Base-by-base conservation (phyloP, 2,113 vertebrate genomes). In the Triplophysa rosa region DNA sequence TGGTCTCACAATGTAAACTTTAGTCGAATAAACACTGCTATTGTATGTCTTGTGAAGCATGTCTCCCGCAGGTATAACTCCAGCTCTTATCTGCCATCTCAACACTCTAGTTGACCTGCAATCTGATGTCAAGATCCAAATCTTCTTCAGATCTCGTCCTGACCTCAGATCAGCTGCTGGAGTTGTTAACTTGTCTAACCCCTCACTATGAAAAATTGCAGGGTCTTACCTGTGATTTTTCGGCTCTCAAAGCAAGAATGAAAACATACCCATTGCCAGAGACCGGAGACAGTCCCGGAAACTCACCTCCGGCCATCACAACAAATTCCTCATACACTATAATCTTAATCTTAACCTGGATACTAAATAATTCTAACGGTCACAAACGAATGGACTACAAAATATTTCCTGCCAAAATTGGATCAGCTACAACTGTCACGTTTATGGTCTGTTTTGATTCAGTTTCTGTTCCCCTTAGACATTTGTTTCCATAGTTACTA, bases 271-370 rank as follows among this genome's bases (percentile, higher is more conserved):
- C 61, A 73, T 74, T 76, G 21, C 71, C 37, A 74, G 54, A 58
- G 69, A 71, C 69, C 26, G 1, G 26, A 3, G 6, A 72, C 19
- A 59, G 69, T 21, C 13, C 26, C 26, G 52, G 69, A 59, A 59
- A 75, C 66, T 42, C 26, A 58, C 29, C n/a, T 33, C 59, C 33
- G 17, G 54, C 37, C 17, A 59, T 67, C 19, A 61, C n/a, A 26
- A 69, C 33, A 67, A 45, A 77, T 54, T 45, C 62, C 49, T 73
- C 65, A 80, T 61, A 69, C 69, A 83, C 73, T 37, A 80, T 14
- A 26, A 49, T 78, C 24, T 71, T 59, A 74, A 26, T 61, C 21
- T 65, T 9, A 12, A 14, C 45, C 33, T 33, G 33, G 33, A 33
- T 33, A 4, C 33, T 6, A 33, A 33, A 33, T 33, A 33, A 33